Conservation (phyloP, 2,888 invertebrate genomes). For the Camptogramma bilineatum region DNA sequence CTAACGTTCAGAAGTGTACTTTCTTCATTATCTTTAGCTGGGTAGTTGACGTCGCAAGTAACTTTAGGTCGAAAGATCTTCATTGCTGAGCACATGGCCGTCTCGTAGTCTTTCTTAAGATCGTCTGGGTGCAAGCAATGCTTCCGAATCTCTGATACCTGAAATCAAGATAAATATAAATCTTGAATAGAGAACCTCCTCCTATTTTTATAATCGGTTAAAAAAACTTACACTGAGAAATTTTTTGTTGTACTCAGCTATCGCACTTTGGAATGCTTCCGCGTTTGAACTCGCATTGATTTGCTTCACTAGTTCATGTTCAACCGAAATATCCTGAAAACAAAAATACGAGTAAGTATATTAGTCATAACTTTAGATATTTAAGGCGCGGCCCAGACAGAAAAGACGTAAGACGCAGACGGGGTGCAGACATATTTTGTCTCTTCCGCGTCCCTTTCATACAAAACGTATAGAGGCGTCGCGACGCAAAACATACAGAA, state of each 20-base stretch:
- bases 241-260: constrained; percentile 27
- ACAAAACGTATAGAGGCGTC: no score
- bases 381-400: no score
- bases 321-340: constrained; percentile 16
- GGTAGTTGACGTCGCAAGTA: constrained; percentile 11
- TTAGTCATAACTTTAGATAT: no score
- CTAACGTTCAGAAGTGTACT: constrained; percentile 25
- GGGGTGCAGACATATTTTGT: no score
- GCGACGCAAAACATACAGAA: no score
- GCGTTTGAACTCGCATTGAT: constrained; percentile 31
- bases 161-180: background rate
- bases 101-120: constrained; percentile 23
- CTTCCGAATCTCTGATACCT: constrained; percentile 13
- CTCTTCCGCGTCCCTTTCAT: no score
- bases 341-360: no score
- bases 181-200: no score
- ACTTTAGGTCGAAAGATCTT: constrained; percentile 22
- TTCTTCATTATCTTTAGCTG: constrained; percentile 16
- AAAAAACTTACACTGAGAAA: constrained; percentile 12
- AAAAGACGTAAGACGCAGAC: no score
- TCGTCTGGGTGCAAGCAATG: constrained; percentile 39
- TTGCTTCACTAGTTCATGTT: constrained; percentile 7
- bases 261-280: constrained; percentile 27
- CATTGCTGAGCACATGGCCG: constrained; percentile 22
- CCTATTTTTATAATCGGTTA: no score